Evolutionary conservation across 2,888 invertebrate species (phyloP), one percentile per base, ranked within the genome.

Genomic region (Brassicogethes aeneus): DNA sequence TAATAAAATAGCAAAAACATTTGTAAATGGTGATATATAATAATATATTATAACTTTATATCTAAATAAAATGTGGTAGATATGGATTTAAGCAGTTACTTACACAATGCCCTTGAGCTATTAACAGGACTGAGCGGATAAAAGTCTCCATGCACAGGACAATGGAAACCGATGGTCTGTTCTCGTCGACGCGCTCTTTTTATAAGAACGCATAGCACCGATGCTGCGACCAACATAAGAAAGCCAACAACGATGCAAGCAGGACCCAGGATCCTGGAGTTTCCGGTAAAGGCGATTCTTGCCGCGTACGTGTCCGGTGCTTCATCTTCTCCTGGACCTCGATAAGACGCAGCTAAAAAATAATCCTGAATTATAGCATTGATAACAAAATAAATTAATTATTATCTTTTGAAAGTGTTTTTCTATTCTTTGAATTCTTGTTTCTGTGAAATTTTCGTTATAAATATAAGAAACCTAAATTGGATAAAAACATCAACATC

Each of bases 61-160:
- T 7, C 10, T 23, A 7, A 7, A 23, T 23, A 7, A 7, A 23
- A 23, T 23, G 10, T 23, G 10, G 10, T 23, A 23, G 23, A 23
- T 23, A 23, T 5, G 23, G 5, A 7, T 23, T 23, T 23, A 23
- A 23, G 10, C 15, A 15, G 14, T 31, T 15, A 47, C 60, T 63
- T 47, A 66, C 68, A 65, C 46, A 65, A 54, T 37, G 64, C 65
- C 53, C 58, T 63, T 41, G 64, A 64, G 54, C 65, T 64, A 43
- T 73, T 77, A 44, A 79, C 75, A 15, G 82, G 81, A 60, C 81
- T 82, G 30, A 82, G 68, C 2, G 84, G 84, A 61, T 82, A 85
- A 66, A 85, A 85, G 66, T 84, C 84, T 3, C 85, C 85, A 54
- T 84, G 84, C 34, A 85, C 73, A 16, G 84, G 84, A 64, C 85